These are phyloP conservation scores for Sinotaia quadrata DNA, from an alignment of 2,888 invertebrate genomes.

Conservation along the genomic window DNA sequence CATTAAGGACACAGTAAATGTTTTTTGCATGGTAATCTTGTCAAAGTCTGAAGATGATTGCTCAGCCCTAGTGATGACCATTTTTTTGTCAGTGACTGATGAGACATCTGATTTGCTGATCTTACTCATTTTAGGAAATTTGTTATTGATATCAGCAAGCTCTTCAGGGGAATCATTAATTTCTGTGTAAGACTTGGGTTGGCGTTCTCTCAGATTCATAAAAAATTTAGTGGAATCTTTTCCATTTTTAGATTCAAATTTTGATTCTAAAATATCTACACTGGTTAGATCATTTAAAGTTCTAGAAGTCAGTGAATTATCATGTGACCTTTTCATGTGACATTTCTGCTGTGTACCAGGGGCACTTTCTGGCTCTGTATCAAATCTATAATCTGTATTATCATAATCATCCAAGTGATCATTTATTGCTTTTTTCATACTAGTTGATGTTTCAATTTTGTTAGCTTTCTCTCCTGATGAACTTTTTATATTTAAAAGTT, in stretches of 20 bases:
- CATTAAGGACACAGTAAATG: slow-evolving; percentile 12
- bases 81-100: slow-evolving; percentile 3
- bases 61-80: slow-evolving; percentile 11
- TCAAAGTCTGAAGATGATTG: neutral
- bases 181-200: slow-evolving; percentile 24
- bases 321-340: neutral
- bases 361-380: neutral
- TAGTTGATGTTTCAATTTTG: no score
- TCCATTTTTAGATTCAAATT: neutral
- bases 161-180: neutral
- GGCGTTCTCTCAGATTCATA: slow-evolving; percentile 16
- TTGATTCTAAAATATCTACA: neutral
- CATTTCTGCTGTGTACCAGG: neutral
- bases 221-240: neutral
- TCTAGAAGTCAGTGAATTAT: neutral
- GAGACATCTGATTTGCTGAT: no score
- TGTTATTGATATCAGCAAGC: neutral
- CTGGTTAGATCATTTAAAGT: neutral
- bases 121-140: no score
- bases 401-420: slow-evolving; percentile 24
- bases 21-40: slow-evolving; percentile 1
- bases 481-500: no score
- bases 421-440: no score
- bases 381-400: slow-evolving; percentile 16
- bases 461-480: no score